Evolutionary conservation across 2,113 vertebrate species (phyloP), one percentile per base, ranked within the genome.

Genomic region (Eurystomus gularis): DNA sequence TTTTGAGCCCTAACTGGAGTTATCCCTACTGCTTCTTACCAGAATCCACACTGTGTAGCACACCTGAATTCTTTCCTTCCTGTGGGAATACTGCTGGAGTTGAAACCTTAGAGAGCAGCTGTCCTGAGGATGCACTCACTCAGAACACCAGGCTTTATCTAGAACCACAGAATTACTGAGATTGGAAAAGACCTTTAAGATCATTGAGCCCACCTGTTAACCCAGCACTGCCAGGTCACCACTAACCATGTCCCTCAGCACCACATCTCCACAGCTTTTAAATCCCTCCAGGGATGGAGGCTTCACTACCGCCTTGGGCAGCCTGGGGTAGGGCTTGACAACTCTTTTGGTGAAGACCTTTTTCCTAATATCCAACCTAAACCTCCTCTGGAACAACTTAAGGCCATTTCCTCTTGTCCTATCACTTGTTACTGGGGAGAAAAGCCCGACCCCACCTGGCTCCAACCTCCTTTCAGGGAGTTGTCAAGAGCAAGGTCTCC

Each of bases 1-100:
- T 26, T 58, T 33, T 29, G 7, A 60, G n/a, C 24, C 33, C 23
- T 51, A 73, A 23, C 12, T 29, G 20, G 6, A 26, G 7, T 25
- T 65, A 39, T 17, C 21, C 20, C 23, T 69, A 29, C 19, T 28
- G 20, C 24, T 79, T n/a, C 17, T 55, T 25, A 76, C 3, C 39
- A 60, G 31, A 55, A 93, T 19, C 52, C 2, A 1, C 17, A 26
- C 31, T 23, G 4, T 0, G 9, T 7, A 17, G 17, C 44, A 68
- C 20, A 52, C 18, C 28, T 24, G n/a, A 68, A 83, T 37, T 48
- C 39, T 52, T 57, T 71, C 48, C 13, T 51, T 81, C 16, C 61
- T 14, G 10, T 1, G 33, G 48, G 55, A 82, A 58, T 9, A 11
- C 6, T 28, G 20, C 28, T 39, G 8, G n/a, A 0, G 0, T 2